Percentiles rank a stretch among this genome's conserved stretches.
Evolutionary conservation across 2,797 vertebrate species (phyloP).

Genomic region (Mus minutoides): DNA sequence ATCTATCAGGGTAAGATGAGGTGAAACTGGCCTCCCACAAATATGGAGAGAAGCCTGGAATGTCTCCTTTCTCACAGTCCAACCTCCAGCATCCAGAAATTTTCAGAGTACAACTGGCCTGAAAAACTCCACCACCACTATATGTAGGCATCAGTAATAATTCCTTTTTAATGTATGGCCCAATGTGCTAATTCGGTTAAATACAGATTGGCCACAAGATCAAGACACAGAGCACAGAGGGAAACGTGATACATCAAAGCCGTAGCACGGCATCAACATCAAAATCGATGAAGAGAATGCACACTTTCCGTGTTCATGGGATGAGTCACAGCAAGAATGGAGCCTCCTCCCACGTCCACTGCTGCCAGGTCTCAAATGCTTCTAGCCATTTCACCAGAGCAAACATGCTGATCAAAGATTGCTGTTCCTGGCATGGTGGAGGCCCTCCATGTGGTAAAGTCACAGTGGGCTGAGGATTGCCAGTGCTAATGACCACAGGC

Average conservation of each 20-base stretch:
- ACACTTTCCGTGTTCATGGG: slow-evolving; percentile 1
- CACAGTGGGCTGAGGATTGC: not conserved
- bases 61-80: not conserved
- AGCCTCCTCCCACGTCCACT: slow-evolving; percentile 45
- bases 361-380: slow-evolving; percentile 57
- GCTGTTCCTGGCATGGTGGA: not conserved
- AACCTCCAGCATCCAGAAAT: not conserved
- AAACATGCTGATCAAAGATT: slow-evolving; percentile 57
- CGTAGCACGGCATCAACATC: not conserved
- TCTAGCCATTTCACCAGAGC: slow-evolving; percentile 54
- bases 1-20: not conserved
- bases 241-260: slow-evolving; percentile 29
- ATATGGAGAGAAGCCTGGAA: not conserved
- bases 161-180: not conserved
- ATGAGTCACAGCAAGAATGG: slow-evolving; percentile 53
- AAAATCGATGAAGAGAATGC: slow-evolving; percentile 48
- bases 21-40: not conserved
- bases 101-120: not conserved
- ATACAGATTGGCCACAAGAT: slow-evolving; percentile 9
- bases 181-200: not conserved
- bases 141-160: not conserved
- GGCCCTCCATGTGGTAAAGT: not conserved
- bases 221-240: not conserved
- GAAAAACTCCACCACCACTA: not conserved
- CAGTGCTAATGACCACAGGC: not conserved